These are phyloP conservation scores for Apostichopus japonicus DNA, from an alignment of 35 echinoderm and acorn worm species.

Conservation along the genomic window DNA sequence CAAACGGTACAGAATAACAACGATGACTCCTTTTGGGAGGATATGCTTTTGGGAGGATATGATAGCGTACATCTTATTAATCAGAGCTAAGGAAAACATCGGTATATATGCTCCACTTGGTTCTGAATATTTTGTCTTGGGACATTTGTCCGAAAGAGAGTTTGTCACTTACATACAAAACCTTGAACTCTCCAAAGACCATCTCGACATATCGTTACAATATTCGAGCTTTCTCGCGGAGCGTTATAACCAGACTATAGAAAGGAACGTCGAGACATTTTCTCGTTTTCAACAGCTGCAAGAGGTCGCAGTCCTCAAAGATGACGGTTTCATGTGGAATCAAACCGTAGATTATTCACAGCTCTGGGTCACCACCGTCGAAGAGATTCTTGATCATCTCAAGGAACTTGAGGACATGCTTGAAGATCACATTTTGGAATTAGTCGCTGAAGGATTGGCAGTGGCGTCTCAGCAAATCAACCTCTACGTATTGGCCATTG, in stretches of 20 bases:
- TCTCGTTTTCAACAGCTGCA: neutral
- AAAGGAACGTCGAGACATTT: neutral
- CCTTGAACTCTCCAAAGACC: conserved; percentile 26
- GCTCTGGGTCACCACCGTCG: conserved; percentile 9
- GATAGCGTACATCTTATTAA: conserved; percentile 51
- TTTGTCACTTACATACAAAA: conserved; percentile 57
- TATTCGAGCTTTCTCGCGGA: neutral
- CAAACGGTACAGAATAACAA: conserved; percentile 45
- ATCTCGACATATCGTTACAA: conserved; percentile 47
- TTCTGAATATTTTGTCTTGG: conserved; percentile 52
- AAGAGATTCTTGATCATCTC: conserved; percentile 13
- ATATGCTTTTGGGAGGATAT: conserved; percentile 61
- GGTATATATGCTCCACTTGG: conserved; percentile 62
- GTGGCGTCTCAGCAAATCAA: conserved; percentile 1
- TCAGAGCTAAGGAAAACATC: conserved; percentile 64
- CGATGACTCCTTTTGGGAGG: conserved; percentile 67
- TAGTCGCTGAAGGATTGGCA: conserved; percentile 5
- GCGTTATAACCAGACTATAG: neutral
- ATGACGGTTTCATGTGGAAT: neutral
- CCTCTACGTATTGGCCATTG: conserved; percentile 39
- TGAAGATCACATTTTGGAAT: conserved; percentile 30
- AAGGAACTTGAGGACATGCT: neutral
- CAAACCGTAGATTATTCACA: neutral
- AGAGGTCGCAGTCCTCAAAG: neutral
- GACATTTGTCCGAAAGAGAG: neutral